These are phyloP conservation scores for Rhynchonycteris naso DNA, from an alignment of 2,797 vertebrate genomes.

Conservation along the genomic window DNA sequence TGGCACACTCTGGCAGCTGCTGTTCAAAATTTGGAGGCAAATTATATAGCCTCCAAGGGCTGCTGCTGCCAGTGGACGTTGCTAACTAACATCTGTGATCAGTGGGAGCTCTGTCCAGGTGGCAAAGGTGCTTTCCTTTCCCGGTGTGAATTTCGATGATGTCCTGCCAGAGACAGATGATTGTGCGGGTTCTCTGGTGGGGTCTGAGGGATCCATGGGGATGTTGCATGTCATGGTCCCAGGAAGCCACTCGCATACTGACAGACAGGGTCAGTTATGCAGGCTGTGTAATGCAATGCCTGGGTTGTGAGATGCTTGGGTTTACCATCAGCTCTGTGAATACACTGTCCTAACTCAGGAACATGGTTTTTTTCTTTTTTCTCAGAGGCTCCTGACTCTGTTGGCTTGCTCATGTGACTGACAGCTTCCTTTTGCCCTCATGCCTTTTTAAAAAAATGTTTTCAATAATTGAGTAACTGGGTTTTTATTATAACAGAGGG, in stretches of 20 bases:
- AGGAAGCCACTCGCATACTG: not conserved
- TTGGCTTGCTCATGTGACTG: not conserved
- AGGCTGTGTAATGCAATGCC: not conserved
- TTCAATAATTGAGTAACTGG: conserved; percentile 67
- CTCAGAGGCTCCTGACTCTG: not conserved
- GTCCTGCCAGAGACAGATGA: conserved; percentile 57
- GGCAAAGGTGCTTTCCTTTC: conserved; percentile 47
- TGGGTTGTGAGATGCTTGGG: not conserved
- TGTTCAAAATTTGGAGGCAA: not conserved
- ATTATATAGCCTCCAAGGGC: conserved; percentile 18
- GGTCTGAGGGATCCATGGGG: not conserved
- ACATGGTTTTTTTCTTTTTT: not conserved
- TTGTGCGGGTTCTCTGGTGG: not conserved
- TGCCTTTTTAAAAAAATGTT: not conserved
- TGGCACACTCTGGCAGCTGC: conserved; percentile 26
- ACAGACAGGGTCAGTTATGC: not conserved
- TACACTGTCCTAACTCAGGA: not conserved
- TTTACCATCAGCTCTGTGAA: not conserved
- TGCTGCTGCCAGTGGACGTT: not conserved
- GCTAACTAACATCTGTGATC: conserved; percentile 50
- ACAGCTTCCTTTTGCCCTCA: not conserved
- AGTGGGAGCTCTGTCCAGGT: conserved; percentile 44
- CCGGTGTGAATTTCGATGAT: conserved; percentile 27
- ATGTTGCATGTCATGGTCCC: not conserved
- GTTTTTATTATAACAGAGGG: conserved; percentile 56